Base-by-base conservation (phyloP, 2,888 invertebrate species). In the Synanthedon myopaeformis region DNA sequence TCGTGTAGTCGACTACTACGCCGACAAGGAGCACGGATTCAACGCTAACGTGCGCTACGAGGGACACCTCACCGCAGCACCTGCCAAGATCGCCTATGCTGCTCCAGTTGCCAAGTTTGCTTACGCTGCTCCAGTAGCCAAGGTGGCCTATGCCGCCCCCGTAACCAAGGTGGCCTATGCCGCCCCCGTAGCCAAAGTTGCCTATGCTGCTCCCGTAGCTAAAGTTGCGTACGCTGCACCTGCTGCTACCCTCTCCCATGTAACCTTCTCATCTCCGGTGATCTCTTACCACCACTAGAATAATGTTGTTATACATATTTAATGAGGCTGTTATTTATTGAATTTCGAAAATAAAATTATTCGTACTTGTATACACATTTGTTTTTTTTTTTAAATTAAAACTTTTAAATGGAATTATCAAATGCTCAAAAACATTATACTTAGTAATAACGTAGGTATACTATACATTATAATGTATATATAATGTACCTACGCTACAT, bases 1-100 rank as follows among this genome's bases (percentile, higher is more conserved):
- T 62, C 80, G 87, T 59, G 77, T 86, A 57, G 87, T 87, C 5
- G 83, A 85, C 56, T 87, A 87, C 75, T 77, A 81, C 63, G 67
- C 85, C 19, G 85, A 86, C 66, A 73, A 75, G 53, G 75, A 66
- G 56, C 64, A 80, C 65, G 88, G 88, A 49, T 88, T 87, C 76
- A 85, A 82, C 70, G 87, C 88, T 41, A 63, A 72, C 56, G 87
- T 87, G 17, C 79, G 80, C 42, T 84, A 85, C 63, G 85, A 88
- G 60, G 84, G 85, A 12, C 73, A 77, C 28, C 76, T 82, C 41
- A 61, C 63, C 41, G 56, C 61, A 19, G 64, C 58, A 3, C 71
- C 63, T 1, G 55, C 56, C 48, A 56, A 58, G 53, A 45, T 54
- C 17, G 55, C 55, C 28, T 58, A 58, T 48, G 55, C 52, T 14